A percentile compares a stretch with the other conserved stretches of the same genome.
phyloP scores from a whole-genome alignment of 2,888 invertebrate genomes.

The Lottia gigantea region DNA sequence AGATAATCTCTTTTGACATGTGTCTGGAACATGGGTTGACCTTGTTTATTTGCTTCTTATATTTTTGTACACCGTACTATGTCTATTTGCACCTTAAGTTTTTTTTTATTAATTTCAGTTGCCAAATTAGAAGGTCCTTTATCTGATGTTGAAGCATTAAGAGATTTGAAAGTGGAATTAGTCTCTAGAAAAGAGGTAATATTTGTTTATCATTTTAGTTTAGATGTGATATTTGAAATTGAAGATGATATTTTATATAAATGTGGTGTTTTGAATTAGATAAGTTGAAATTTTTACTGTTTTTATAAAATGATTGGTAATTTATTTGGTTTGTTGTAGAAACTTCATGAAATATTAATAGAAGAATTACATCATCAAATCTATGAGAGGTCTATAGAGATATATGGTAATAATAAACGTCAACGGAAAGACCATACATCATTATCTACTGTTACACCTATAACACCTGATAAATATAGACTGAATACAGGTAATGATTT shows the following conservation, averaged over 20 bases:
- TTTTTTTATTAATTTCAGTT: no score
- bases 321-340: constrained; percentile 66
- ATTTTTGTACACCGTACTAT: neutral
- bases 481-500: no score
- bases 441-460: no score
- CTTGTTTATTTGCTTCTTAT: no score
- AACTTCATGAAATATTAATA: constrained; percentile 77
- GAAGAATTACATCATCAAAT: constrained; percentile 80
- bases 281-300: no score
- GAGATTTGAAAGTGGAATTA: constrained; percentile 82
- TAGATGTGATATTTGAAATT: neutral
- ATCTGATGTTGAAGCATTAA: constrained; percentile 84
- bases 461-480: no score
- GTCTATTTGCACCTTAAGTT: neutral
- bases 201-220: neutral
- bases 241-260: neutral
- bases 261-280: no score
- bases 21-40: no score
- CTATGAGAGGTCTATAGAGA: constrained; percentile 73
- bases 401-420: neutral
- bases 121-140: constrained; percentile 79
- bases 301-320: no score
- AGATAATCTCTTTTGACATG: no score
- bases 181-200: constrained; percentile 76
- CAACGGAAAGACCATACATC: no score